Percentiles rank a stretch among this genome's conserved stretches.
phyloP scores from a whole-genome alignment of 2,888 invertebrate species.

The Tiphia femorata region DNA sequence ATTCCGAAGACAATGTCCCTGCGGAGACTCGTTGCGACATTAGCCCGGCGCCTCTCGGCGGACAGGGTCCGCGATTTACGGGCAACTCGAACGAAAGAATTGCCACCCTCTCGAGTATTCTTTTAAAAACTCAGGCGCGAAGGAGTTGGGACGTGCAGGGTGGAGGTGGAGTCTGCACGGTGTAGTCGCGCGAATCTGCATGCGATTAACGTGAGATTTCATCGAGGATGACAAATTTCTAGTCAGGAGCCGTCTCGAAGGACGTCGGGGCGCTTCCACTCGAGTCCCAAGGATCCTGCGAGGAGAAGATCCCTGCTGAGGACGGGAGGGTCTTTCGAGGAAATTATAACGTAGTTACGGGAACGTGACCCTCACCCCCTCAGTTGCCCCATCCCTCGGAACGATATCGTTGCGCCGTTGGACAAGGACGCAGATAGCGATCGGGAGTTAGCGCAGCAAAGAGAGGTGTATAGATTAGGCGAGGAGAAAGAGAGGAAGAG shows the following conservation, averaged over 20 bases:
- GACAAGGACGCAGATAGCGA: background rate
- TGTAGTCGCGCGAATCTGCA: slow-evolving; percentile 23
- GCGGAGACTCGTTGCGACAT: too few relatives aligned
- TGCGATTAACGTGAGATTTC: slow-evolving; percentile 37
- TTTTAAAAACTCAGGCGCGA: too few relatives aligned
- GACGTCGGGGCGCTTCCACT: too few relatives aligned
- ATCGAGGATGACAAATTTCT: slow-evolving; percentile 42
- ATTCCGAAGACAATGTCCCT: too few relatives aligned
- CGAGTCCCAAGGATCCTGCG: too few relatives aligned
- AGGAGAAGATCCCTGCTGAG: slow-evolving; percentile 1
- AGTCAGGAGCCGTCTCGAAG: slow-evolving; percentile 13
- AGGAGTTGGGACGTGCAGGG: too few relatives aligned
- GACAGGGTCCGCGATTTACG: too few relatives aligned
- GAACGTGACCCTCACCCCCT: slow-evolving; percentile 31
- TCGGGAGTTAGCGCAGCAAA: background rate
- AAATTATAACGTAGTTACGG: slow-evolving; percentile 42
- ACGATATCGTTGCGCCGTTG: background rate
- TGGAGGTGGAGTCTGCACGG: too few relatives aligned
- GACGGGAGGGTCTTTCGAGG: background rate
- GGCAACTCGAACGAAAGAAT: too few relatives aligned
- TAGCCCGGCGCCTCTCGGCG: too few relatives aligned
- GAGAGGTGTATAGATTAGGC: background rate
- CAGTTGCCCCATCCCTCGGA: slow-evolving; percentile 14
- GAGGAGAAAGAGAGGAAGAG: background rate
- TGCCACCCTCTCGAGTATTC: too few relatives aligned